A percentile compares a stretch with the other conserved stretches of the same genome.
Evolutionary conservation across 2,888 invertebrate genomes (phyloP).

Genomic region (Platycheirus albimanus): DNA sequence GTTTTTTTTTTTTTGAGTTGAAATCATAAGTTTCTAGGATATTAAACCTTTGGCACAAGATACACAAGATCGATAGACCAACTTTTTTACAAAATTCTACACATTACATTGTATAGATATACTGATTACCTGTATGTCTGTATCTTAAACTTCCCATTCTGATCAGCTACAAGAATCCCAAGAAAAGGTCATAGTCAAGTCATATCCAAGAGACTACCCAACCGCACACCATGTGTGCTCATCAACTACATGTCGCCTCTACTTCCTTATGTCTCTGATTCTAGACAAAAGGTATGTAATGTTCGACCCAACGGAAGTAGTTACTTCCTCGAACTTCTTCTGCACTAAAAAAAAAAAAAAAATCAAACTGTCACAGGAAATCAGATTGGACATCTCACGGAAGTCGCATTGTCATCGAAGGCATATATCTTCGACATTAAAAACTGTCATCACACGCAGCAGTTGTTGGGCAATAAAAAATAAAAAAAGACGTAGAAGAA

Average conservation of each 20-base stretch:
- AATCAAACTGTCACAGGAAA: conserved; percentile 71
- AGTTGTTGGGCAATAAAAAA: not conserved
- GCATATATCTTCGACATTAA: conserved; percentile 49
- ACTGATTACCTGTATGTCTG: no score
- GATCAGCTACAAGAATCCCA: no score
- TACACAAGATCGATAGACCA: no score
- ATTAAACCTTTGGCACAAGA: no score
- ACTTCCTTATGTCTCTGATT: conserved; percentile 14
- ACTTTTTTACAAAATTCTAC: no score
- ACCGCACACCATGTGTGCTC: not conserved
- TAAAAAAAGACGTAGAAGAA: conserved; percentile 21
- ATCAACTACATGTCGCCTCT: not conserved
- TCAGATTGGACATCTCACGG: conserved; percentile 73
- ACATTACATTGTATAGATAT: no score
- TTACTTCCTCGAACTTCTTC: conserved; percentile 60
- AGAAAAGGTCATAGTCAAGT: not conserved
- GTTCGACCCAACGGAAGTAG: conserved; percentile 59
- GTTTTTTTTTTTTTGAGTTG: no score
- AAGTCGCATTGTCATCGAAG: conserved; percentile 53
- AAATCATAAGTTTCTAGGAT: no score
- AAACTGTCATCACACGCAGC: conserved; percentile 50
- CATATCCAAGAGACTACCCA: no score
- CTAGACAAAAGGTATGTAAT: conserved; percentile 5
- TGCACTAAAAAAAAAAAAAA: conserved; percentile 54
- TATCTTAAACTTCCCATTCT: no score